Conservation (phyloP, 2,113 vertebrate genomes). For the Siphamia tubifer region DNA sequence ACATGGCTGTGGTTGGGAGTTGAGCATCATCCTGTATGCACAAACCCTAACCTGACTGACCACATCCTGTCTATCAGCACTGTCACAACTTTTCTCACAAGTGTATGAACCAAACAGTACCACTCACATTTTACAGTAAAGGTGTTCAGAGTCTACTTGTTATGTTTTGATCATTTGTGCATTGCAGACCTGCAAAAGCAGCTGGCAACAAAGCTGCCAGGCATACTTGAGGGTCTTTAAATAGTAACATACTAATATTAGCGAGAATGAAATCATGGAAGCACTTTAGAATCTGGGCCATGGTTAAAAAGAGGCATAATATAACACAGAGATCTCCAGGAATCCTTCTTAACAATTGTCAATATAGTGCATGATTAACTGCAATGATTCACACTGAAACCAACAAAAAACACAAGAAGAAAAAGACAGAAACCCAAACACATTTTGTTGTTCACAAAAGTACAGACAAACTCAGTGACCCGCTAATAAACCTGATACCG, state of each 20-base stretch:
- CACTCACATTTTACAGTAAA: conserved; percentile 19
- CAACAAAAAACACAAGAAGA: conserved; percentile 21
- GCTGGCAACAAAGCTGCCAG: conserved; percentile 33
- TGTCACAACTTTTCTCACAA: conserved; percentile 55
- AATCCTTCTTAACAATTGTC: conserved; percentile 49
- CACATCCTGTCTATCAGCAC: conserved; percentile 76
- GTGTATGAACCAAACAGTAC: conserved; percentile 35
- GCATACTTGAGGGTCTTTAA: conserved; percentile 53
- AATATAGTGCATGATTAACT: conserved; percentile 69
- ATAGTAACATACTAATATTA: conserved; percentile 67
- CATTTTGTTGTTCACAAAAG: background rate
- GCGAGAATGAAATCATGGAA: conserved; percentile 53
- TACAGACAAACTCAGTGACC: background rate
- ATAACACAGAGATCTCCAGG: conserved; percentile 56
- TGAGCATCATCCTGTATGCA: conserved; percentile 49
- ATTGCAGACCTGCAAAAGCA: conserved; percentile 23
- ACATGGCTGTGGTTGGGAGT: conserved; percentile 49
- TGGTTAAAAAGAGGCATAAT: conserved; percentile 60
- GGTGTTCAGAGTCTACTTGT: background rate
- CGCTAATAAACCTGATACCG: too few species aligned
- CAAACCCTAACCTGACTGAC: conserved; percentile 61
- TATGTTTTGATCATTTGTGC: conserved; percentile 31
- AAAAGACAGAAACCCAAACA: conserved; percentile 18
- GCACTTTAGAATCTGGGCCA: conserved; percentile 70
- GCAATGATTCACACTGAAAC: conserved; percentile 28